Base-by-base conservation (phyloP, 2,888 invertebrate genomes). In the Stictocephala bisonia region DNA sequence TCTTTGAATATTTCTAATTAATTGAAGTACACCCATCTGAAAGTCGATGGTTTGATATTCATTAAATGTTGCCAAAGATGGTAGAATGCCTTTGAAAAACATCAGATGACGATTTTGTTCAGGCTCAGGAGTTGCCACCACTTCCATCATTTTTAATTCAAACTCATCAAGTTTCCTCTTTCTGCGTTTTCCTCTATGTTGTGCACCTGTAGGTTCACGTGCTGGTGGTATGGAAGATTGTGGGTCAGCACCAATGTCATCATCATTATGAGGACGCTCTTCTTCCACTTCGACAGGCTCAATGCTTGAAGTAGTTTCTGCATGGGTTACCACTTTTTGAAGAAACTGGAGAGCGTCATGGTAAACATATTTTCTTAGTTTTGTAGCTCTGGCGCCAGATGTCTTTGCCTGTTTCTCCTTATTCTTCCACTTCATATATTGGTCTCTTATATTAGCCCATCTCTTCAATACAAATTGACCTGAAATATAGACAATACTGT, bases 51-150 rank as follows among this genome's bases (percentile, higher is more conserved):
- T 64, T 71, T 77, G 74, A 72, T 74, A 41, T 24, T 77, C 75
- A 66, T 66, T 69, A 69, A 77, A 76, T 51, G 27, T 60, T 22
- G 31, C 11, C 31, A 75, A 35, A 35, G 64, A 72, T n/a, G 76
- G 75, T 35, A 76, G 22, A 40, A 76, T 53, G 13, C 73, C 74
- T 73, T 76, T 74, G 41, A 76, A 76, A 76, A 76, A 76, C 48
- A 70, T 69, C 20, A 76, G 26, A 53, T 74, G 74, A 24, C 75
- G 66, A 53, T 74, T 60, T 75, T 7, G 67, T 74, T 74, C 73
- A 15, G 60, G 35, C 31, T 60, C 60, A n/a, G 60, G 68, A 9
- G 26, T 24, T 50, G 48, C 68, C n/a, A 68, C 41, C 20, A 67
- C 50, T 66, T 51, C 51, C 15, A 73, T 41, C 73, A 73, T 69